Evolutionary conservation across 64 coral and sea anemone genomes (phyloP).

Genomic region (Dendronephthya gigantea): DNA sequence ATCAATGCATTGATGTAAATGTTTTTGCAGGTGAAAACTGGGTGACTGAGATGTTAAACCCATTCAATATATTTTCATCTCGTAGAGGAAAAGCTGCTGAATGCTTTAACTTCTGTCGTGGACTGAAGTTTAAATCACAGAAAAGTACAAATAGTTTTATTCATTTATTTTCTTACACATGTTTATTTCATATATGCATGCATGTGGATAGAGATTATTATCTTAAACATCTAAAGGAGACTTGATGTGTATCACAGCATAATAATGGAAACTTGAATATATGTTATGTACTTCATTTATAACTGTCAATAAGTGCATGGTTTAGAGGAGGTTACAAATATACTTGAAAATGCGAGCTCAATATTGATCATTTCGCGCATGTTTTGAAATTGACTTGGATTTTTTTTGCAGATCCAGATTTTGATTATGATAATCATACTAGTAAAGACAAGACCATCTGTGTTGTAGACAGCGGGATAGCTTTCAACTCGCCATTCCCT

Average conservation of each 20-base stretch:
- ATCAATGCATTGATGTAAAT: neutral
- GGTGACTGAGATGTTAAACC: neutral
- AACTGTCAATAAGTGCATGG: no score
- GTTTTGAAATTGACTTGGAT: neutral
- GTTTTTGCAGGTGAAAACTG: neutral
- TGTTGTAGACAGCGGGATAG: constrained; percentile 70
- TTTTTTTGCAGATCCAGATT: neutral
- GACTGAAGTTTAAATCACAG: neutral
- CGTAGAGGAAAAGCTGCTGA: neutral
- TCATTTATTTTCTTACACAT: neutral
- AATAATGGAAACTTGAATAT: no score
- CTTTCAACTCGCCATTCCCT: constrained; percentile 81
- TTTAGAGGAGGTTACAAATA: no score
- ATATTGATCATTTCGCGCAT: neutral
- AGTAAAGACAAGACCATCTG: neutral
- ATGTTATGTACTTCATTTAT: no score
- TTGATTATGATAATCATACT: neutral
- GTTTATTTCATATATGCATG: neutral
- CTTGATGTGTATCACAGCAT: no score
- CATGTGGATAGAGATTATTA: neutral
- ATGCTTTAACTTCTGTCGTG: neutral
- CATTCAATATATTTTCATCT: neutral
- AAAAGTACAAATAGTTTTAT: neutral
- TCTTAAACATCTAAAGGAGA: neutral
- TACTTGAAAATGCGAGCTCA: neutral